Conservation (phyloP, 2,888 invertebrate genomes). For the Dryobotodes eremita region DNA sequence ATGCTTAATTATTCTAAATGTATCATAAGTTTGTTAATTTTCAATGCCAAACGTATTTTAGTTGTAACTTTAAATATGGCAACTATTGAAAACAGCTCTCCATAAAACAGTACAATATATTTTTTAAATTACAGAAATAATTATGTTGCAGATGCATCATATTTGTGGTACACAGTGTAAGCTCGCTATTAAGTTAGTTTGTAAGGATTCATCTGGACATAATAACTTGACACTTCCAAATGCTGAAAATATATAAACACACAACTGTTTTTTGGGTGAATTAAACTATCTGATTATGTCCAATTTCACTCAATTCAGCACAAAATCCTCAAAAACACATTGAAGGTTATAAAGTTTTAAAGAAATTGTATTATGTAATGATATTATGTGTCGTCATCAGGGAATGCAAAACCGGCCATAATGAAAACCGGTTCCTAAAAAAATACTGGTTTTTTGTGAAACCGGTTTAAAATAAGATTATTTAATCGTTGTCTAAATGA, state of each 20-base stretch:
- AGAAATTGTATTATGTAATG: conserved; percentile 16
- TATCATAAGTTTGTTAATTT: background rate
- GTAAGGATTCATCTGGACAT: conserved; percentile 76
- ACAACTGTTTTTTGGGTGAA: conserved; percentile 6
- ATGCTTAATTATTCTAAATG: conserved; percentile 4
- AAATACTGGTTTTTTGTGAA: no score
- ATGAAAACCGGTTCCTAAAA: no score
- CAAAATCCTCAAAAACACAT: conserved; percentile 11
- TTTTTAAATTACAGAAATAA: conserved; percentile 24
- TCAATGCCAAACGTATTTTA: background rate
- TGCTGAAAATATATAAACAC: conserved; percentile 49
- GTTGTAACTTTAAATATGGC: background rate
- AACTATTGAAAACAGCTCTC: conserved; percentile 14
- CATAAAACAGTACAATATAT: conserved; percentile 16
- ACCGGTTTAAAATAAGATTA: no score
- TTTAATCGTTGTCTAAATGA: no score
- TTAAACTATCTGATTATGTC: conserved; percentile 16
- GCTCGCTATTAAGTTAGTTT: conserved; percentile 74
- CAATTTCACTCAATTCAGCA: conserved; percentile 12
- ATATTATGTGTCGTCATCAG: conserved; percentile 17
- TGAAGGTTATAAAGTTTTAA: background rate
- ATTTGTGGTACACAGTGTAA: conserved; percentile 68
- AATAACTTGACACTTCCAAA: conserved; percentile 60
- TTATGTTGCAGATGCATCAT: conserved; percentile 73
- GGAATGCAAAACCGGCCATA: no score